These are phyloP conservation scores for Acholoe squamosa DNA, from an alignment of 2,888 invertebrate genomes.

Conservation along the genomic window DNA sequence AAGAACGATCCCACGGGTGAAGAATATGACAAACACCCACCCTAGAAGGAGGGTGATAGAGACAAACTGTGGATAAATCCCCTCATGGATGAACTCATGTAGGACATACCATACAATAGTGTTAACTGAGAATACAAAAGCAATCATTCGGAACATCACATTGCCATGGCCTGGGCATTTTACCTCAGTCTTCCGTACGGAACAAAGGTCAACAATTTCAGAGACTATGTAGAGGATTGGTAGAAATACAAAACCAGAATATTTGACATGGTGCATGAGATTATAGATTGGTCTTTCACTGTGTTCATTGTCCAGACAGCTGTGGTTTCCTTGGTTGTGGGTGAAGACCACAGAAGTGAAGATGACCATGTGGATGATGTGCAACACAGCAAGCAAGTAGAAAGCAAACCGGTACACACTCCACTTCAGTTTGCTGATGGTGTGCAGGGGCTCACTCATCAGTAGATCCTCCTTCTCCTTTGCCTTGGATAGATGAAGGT, in stretches of 20 bases:
- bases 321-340: not conserved
- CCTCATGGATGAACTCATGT: conserved; percentile 14
- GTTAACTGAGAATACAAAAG: not conserved
- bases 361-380: not conserved
- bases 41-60: not conserved
- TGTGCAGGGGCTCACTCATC: not conserved
- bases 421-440: conserved; percentile 23
- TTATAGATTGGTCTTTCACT: not conserved
- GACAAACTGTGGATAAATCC: not conserved
- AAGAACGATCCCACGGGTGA: conserved; percentile 11
- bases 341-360: not conserved
- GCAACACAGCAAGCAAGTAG: not conserved
- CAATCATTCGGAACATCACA: not conserved
- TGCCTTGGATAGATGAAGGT: not conserved
- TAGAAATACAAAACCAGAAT: not conserved
- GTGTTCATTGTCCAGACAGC: not conserved
- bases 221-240: not conserved
- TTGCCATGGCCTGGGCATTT: not conserved
- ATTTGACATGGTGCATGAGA: not conserved
- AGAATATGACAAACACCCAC: conserved; percentile 18
- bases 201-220: not conserved
- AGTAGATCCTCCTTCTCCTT: conserved; percentile 1
- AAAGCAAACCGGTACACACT: not conserved
- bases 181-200: not conserved
- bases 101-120: not conserved